phyloP scores from a whole-genome alignment of 2,113 vertebrate genomes.

The Panurus biarmicus region DNA sequence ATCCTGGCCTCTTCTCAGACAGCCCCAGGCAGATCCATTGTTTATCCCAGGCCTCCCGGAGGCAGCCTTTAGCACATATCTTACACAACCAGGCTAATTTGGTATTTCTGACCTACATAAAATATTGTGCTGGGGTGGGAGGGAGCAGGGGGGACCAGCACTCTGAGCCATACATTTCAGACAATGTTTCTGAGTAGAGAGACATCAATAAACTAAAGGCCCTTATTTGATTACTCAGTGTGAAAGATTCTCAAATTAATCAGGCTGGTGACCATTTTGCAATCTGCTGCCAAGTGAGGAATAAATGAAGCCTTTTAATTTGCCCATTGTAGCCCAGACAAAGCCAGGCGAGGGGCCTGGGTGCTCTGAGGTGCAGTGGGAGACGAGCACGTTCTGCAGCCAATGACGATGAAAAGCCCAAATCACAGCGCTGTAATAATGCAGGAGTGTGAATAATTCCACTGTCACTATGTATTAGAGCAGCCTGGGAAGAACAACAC shows the following conservation, averaged over 20 bases:
- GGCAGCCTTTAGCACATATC: slow-evolving; percentile 9
- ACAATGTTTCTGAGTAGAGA: background rate
- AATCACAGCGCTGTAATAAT: background rate
- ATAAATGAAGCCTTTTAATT: background rate
- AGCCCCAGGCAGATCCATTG: background rate
- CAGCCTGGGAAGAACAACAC: slow-evolving; percentile 45
- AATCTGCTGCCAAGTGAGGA: background rate
- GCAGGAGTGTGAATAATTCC: slow-evolving; percentile 60
- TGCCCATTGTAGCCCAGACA: background rate
- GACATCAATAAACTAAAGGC: background rate
- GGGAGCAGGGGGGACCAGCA: background rate
- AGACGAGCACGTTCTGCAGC: background rate
- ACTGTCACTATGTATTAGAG: slow-evolving; percentile 45
- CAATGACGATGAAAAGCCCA: background rate
- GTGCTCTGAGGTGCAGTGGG: background rate
- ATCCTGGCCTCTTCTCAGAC: background rate
- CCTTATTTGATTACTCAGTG: background rate
- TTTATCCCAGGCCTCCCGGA: background rate
- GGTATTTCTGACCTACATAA: slow-evolving; percentile 45
- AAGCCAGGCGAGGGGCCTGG: background rate
- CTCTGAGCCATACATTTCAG: background rate
- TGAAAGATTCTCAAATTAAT: background rate
- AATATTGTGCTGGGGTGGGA: background rate
- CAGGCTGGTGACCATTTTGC: background rate
- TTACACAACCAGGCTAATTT: slow-evolving; percentile 29